phyloP scores from a whole-genome alignment of 2,797 vertebrate species.

The Champsocephalus gunnari region DNA sequence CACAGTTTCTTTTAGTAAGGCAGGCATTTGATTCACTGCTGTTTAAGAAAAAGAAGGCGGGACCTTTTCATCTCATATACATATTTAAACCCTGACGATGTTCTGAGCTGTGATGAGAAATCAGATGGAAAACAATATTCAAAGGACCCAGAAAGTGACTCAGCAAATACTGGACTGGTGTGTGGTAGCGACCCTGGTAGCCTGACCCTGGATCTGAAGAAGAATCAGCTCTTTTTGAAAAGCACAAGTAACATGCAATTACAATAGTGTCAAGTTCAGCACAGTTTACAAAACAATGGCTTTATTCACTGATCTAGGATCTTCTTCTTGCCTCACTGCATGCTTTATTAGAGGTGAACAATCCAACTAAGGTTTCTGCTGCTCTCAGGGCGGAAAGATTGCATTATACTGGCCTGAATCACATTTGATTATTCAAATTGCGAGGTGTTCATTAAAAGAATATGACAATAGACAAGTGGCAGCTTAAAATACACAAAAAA shows the following conservation, averaged over 20 bases:
- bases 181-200: conserved; percentile 38
- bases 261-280: conserved; percentile 62
- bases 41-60: conserved; percentile 46
- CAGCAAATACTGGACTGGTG: conserved; percentile 67
- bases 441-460: conserved; percentile 3
- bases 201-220: conserved; percentile 34
- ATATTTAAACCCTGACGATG: conserved; percentile 60
- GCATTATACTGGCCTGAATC: conserved; percentile 23
- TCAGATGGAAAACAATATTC: conserved; percentile 42
- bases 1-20: conserved; percentile 70
- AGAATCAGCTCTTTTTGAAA: conserved; percentile 26
- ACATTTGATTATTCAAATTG: conserved; percentile 39
- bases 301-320: conserved; percentile 52
- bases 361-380: conserved; percentile 2
- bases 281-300: conserved; percentile 72
- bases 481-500: conserved; percentile 24
- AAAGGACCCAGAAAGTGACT: conserved; percentile 41
- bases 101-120: conserved; percentile 35
- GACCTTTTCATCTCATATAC: conserved; percentile 54
- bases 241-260: conserved; percentile 61
- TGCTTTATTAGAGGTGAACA: conserved; percentile 6
- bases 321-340: conserved; percentile 14
- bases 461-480: conserved; percentile 16
- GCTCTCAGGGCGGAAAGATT: conserved; percentile 6
- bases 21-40: conserved; percentile 72